These are phyloP conservation scores for Sminthurinus signatus DNA, from an alignment of 1,140 invertebrate species.

Conservation along the genomic window DNA sequence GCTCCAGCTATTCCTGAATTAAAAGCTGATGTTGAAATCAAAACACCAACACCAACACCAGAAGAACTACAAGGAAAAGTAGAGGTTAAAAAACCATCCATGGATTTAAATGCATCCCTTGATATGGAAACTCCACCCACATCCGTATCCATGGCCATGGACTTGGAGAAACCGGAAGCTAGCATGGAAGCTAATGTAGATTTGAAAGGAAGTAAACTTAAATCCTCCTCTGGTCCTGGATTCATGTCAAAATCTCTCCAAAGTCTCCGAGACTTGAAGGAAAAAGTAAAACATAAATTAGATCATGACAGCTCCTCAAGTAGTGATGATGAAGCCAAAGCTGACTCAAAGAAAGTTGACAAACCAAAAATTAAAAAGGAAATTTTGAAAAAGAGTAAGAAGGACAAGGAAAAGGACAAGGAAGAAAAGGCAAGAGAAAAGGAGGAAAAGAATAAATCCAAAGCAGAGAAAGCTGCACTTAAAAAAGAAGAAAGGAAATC, in stretches of 20 bases:
- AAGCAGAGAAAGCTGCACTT: constrained; percentile 19
- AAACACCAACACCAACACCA: not conserved
- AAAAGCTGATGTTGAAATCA: too few species aligned
- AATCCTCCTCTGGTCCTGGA: too few species aligned
- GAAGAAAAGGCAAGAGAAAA: constrained; percentile 25
- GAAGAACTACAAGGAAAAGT: too few species aligned
- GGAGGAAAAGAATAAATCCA: constrained; percentile 24
- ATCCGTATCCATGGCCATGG: not conserved
- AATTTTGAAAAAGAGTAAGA: constrained; percentile 13
- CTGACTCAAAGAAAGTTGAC: constrained; percentile 8
- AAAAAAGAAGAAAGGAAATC: constrained; percentile 34
- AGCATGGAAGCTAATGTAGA: not conserved
- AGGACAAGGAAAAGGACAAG: constrained; percentile 15
- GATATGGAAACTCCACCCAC: too few species aligned
- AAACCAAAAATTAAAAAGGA: constrained; percentile 11
- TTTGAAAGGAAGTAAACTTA: too few species aligned
- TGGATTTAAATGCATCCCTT: too few species aligned
- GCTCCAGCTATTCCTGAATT: too few species aligned
- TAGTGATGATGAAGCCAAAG: constrained; percentile 21
- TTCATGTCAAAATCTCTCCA: constrained; percentile 31
- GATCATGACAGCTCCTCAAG: constrained; percentile 15
- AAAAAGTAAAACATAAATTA: constrained; percentile 41
- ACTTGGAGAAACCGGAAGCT: not conserved
- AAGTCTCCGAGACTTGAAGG: constrained; percentile 44
- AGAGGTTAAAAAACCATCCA: too few species aligned